phyloP scores from a whole-genome alignment of 2,888 invertebrate species.

The Gonocerus acuteangulatus region DNA sequence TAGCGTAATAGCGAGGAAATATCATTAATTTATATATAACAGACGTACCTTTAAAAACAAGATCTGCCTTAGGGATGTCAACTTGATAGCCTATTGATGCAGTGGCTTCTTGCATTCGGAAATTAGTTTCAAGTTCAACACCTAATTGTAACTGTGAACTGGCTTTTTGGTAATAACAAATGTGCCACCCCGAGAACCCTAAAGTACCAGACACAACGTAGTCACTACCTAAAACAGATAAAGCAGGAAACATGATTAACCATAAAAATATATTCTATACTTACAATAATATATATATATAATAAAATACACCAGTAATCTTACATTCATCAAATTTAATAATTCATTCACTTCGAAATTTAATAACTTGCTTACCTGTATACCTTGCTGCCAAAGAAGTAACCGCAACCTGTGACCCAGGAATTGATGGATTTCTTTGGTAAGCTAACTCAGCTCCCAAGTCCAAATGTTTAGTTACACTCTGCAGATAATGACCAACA shows the following conservation, averaged over 20 bases:
- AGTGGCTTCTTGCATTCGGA: slow-evolving; percentile 81
- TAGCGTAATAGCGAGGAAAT: no score
- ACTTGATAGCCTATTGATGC: slow-evolving; percentile 91
- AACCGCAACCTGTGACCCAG: slow-evolving; percentile 82
- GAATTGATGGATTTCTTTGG: slow-evolving; percentile 82
- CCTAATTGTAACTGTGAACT: slow-evolving; percentile 87
- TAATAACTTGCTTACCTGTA: slow-evolving; percentile 52
- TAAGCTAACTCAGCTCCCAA: slow-evolving; percentile 89
- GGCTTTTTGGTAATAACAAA: slow-evolving; percentile 90
- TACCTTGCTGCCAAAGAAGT: slow-evolving; percentile 80
- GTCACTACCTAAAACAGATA: slow-evolving; percentile 46
- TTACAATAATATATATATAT: no score
- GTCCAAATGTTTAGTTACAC: slow-evolving; percentile 72
- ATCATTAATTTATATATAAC: no score
- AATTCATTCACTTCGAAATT: no score
- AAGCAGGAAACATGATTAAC: slow-evolving; percentile 6
- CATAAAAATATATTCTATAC: neutral
- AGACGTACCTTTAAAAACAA: slow-evolving; percentile 88
- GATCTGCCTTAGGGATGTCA: slow-evolving; percentile 89
- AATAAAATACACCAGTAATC: neutral
- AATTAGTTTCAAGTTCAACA: slow-evolving; percentile 88
- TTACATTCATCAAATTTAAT: neutral
- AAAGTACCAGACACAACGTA: slow-evolving; percentile 48
- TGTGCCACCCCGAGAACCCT: slow-evolving; percentile 72
- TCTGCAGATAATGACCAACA: slow-evolving; percentile 82